Conservation (phyloP, 2,113 vertebrate species). For the Serinus canaria region DNA sequence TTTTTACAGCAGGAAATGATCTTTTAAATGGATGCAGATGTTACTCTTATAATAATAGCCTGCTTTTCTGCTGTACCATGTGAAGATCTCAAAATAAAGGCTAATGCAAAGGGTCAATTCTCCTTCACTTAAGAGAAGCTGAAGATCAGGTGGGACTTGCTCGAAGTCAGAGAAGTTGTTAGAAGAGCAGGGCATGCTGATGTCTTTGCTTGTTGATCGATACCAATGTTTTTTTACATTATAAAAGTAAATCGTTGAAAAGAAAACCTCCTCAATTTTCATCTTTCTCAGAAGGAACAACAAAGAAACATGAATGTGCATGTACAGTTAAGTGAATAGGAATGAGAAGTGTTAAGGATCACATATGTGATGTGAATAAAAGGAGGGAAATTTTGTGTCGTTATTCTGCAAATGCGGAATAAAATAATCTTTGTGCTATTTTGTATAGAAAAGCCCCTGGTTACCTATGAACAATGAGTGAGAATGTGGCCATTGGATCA, state of each 20-base stretch:
- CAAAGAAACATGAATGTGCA: background rate
- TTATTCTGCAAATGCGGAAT: background rate
- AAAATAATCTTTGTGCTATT: background rate
- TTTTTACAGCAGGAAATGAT: conserved; percentile 64
- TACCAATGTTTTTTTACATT: background rate
- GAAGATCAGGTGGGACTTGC: background rate
- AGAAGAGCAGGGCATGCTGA: background rate
- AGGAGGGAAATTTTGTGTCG: background rate
- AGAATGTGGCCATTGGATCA: background rate
- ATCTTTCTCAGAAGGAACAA: background rate
- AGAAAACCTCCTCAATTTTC: background rate
- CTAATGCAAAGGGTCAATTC: background rate
- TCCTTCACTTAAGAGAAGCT: background rate
- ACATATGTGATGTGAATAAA: background rate
- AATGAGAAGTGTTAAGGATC: background rate
- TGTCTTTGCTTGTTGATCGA: background rate
- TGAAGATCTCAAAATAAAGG: background rate
- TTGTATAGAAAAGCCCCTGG: background rate
- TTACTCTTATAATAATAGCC: conserved; percentile 21
- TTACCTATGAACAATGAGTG: background rate
- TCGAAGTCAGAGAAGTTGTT: background rate
- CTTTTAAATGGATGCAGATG: conserved; percentile 67
- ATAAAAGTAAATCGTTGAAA: background rate
- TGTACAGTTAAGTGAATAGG: background rate
- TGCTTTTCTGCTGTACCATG: background rate